A percentile compares a stretch with the other conserved stretches of the same genome.
Conservation (phyloP, 2,888 invertebrate genomes). For the Zaprionus obscuricornis region DNA sequence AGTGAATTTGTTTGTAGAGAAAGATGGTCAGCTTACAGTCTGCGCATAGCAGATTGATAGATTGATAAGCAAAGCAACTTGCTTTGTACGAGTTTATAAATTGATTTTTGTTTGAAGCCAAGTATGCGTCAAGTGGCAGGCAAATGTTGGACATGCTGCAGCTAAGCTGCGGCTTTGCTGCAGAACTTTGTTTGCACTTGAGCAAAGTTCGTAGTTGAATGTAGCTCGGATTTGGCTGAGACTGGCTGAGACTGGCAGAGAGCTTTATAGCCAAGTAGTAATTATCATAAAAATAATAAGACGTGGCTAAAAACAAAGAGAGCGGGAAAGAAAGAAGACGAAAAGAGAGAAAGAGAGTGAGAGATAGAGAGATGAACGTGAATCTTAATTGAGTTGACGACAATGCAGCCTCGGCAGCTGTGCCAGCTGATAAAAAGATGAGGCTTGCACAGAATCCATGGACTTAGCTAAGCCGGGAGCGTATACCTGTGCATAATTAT, state of each 20-base stretch:
- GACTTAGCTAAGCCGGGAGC: conserved; percentile 9
- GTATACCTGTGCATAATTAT: conserved; percentile 66
- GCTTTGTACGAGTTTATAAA: conserved; percentile 51
- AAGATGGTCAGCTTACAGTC: background rate
- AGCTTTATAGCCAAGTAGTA: conserved; percentile 44
- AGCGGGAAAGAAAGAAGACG: too few species aligned
- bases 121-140: conserved; percentile 36
- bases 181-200: conserved; percentile 24
- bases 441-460: conserved; percentile 15
- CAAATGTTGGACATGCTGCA: too few species aligned
- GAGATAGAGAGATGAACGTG: too few species aligned
- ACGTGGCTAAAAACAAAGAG: conserved; percentile 1
- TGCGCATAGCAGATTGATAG: too few species aligned
- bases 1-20: background rate
- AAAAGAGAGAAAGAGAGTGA: too few species aligned
- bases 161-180: conserved; percentile 49
- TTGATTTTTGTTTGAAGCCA: conserved; percentile 59
- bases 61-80: background rate
- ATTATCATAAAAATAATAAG: conserved; percentile 75
- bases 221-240: background rate
- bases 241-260: conserved; percentile 12
- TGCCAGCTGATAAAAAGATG: conserved; percentile 46
- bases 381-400: conserved; percentile 60
- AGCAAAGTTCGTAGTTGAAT: conserved; percentile 12
- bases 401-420: conserved; percentile 55